These are phyloP conservation scores for Drosophila seguyi DNA, from an alignment of 1,140 invertebrate species.

Conservation along the genomic window DNA sequence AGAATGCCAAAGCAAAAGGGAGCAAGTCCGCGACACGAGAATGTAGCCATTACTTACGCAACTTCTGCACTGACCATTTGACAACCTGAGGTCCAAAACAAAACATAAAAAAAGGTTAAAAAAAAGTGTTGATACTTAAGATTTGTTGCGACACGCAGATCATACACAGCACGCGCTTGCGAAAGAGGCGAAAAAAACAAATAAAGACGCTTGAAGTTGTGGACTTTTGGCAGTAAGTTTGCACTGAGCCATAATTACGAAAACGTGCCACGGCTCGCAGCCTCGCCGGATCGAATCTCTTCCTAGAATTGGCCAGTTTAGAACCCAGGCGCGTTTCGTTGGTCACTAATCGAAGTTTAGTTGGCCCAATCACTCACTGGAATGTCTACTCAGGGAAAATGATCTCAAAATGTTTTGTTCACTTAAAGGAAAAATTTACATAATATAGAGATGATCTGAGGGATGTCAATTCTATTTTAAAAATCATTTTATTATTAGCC, in stretches of 20 bases:
- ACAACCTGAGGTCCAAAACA: background rate
- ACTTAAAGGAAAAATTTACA: no score
- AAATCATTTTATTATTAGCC: no score
- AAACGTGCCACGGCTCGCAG: constrained; percentile 72
- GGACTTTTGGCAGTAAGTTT: constrained; percentile 31
- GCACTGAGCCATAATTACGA: constrained; percentile 72
- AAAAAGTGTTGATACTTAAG: constrained; percentile 40
- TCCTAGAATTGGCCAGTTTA: constrained; percentile 34
- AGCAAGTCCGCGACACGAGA: constrained; percentile 10
- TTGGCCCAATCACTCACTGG: constrained; percentile 20
- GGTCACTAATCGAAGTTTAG: constrained; percentile 26
- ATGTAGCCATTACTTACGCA: constrained; percentile 35
- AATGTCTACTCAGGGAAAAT: background rate
- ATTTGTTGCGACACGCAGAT: constrained; percentile 54
- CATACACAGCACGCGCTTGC: constrained; percentile 38
- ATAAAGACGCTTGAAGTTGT: constrained; percentile 41
- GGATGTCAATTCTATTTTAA: no score
- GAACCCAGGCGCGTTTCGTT: constrained; percentile 30
- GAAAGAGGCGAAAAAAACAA: constrained; percentile 47
- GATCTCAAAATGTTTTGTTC: background rate
- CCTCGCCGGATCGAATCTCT: constrained; percentile 39
- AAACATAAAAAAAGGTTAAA: background rate
- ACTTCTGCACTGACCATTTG: constrained; percentile 41
- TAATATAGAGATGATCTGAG: no score
- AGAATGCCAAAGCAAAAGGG: background rate